These are phyloP conservation scores for Ennomos quercinarius DNA, from an alignment of 2,888 invertebrate genomes.

Conservation along the genomic window DNA sequence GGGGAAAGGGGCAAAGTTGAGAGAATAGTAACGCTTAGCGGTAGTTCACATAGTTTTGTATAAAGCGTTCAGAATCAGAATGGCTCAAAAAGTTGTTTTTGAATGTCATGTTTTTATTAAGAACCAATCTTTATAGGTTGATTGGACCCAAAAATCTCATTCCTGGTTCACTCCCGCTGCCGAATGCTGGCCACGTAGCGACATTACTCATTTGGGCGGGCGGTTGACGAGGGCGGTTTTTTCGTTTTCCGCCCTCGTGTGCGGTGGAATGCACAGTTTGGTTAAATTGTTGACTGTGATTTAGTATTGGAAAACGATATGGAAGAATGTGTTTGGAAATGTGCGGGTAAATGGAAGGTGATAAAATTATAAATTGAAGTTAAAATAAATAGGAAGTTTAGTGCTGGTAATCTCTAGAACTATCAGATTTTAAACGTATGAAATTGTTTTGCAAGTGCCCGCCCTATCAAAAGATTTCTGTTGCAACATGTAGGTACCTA, in stretches of 20 bases:
- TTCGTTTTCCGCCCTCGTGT: slow-evolving; percentile 45
- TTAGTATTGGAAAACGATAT: slow-evolving; percentile 42
- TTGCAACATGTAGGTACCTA: too few species aligned
- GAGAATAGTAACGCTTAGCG: too few species aligned
- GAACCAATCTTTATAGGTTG: neutral
- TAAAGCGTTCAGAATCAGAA: too few species aligned
- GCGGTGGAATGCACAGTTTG: slow-evolving; percentile 30
- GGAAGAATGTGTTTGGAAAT: slow-evolving; percentile 19
- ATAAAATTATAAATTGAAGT: neutral
- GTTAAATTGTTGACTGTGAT: slow-evolving; percentile 44
- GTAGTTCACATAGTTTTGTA: too few species aligned
- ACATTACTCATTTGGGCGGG: slow-evolving; percentile 65
- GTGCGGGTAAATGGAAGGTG: neutral
- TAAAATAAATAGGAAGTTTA: too few species aligned
- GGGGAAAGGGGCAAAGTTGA: too few species aligned
- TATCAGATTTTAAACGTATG: too few species aligned
- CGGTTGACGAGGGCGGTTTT: slow-evolving; percentile 52
- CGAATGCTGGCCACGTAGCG: slow-evolving; percentile 57
- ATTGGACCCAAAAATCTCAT: neutral
- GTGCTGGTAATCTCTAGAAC: too few species aligned
- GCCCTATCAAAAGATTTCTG: too few species aligned
- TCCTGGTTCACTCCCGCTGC: slow-evolving; percentile 39
- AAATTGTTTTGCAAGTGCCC: too few species aligned
- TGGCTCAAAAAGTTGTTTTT: too few species aligned
- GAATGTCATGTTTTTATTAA: too few species aligned